These are phyloP conservation scores for Laticauda colubrina DNA, from an alignment of 2,113 vertebrate species.

Conservation along the genomic window DNA sequence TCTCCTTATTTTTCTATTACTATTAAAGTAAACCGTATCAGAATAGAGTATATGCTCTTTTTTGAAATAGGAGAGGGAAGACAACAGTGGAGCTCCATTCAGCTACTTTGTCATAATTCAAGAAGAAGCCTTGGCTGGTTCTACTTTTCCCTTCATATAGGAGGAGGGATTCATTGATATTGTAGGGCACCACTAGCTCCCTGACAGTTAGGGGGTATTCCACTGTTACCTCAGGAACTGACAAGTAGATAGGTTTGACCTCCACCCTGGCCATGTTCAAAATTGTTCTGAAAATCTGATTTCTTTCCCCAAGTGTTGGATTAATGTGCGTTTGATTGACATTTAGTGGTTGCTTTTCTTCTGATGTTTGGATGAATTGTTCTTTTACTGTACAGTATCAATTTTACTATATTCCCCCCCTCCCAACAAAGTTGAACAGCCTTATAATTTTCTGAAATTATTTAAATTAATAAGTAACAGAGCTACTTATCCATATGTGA, in stretches of 20 bases:
- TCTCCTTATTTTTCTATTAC: not conserved
- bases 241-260: not conserved
- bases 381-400: not conserved
- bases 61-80: not conserved
- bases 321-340: not conserved
- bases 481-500: not conserved
- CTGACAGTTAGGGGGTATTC: not conserved
- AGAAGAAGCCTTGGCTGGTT: not conserved
- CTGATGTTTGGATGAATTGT: not conserved
- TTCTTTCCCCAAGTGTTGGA: not conserved
- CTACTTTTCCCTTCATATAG: not conserved
- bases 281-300: not conserved
- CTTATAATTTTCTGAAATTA: not conserved
- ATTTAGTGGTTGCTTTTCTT: not conserved
- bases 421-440: not conserved
- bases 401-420: not conserved
- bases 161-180: not conserved
- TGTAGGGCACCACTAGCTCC: not conserved
- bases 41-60: not conserved
- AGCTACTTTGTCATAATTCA: not conserved
- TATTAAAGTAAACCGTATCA: not conserved
- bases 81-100: not conserved
- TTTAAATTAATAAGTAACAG: not conserved
- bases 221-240: not conserved
- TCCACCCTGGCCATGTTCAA: not conserved